Percentiles rank a stretch among this genome's conserved stretches.
These are phyloP conservation scores for Noctua janthina DNA, from an alignment of 2,888 invertebrate genomes.

Conservation along the genomic window DNA sequence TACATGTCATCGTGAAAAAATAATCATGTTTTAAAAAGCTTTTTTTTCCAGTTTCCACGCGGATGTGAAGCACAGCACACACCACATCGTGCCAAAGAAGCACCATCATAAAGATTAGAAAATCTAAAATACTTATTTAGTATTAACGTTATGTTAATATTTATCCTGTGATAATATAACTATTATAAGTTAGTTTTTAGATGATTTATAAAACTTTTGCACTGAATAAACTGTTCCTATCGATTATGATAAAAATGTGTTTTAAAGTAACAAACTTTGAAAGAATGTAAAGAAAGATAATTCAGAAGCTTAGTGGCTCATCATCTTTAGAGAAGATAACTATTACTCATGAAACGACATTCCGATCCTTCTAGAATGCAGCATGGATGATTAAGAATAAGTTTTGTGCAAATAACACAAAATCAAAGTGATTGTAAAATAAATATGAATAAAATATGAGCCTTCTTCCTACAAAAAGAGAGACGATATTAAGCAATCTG, in stretches of 20 bases:
- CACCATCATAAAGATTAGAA: slow-evolving; percentile 52
- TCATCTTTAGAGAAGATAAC: neutral
- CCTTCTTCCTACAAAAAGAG: too few relatives aligned
- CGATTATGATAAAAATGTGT: neutral
- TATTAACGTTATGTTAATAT: slow-evolving; percentile 24
- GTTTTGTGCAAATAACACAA: neutral
- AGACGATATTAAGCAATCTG: too few relatives aligned
- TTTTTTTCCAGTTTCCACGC: slow-evolving; percentile 78
- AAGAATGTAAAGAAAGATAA: neutral
- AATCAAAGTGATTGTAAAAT: neutral
- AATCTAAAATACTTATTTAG: slow-evolving; percentile 18
- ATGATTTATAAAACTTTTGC: slow-evolving; percentile 14
- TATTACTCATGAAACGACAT: neutral
- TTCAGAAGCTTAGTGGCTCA: neutral
- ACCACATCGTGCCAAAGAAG: slow-evolving; percentile 74
- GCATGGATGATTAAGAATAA: neutral
- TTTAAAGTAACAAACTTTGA: neutral
- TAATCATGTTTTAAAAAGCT: neutral
- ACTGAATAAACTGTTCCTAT: slow-evolving; percentile 48
- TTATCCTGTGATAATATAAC: slow-evolving; percentile 51
- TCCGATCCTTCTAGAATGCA: neutral
- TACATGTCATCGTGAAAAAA: neutral
- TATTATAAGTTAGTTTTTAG: slow-evolving; percentile 32
- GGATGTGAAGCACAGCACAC: slow-evolving; percentile 77
- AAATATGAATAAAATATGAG: neutral